These are phyloP conservation scores for Danaus chrysippus DNA, from an alignment of 2,888 invertebrate species.

Conservation along the genomic window DNA sequence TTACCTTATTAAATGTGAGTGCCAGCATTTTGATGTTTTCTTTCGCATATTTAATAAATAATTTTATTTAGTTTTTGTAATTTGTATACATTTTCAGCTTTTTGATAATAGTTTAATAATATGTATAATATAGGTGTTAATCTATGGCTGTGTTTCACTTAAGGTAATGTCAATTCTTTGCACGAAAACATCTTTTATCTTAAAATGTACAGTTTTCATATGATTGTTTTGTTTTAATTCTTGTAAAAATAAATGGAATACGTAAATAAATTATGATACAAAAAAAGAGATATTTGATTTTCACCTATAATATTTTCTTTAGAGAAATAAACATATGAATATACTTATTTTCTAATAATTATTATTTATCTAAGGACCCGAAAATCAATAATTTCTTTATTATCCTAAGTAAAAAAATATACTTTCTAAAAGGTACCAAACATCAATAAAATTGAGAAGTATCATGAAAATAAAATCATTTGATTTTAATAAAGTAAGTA, in stretches of 20 bases:
- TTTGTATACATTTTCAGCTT: conserved; percentile 24
- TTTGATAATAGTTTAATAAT: conserved; percentile 27
- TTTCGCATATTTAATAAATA: not conserved
- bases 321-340: too few species aligned
- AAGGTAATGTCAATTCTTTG: conserved; percentile 77
- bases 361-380: too few species aligned
- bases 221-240: conserved; percentile 57
- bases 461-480: too few species aligned
- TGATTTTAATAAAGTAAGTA: too few species aligned
- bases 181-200: conserved; percentile 69
- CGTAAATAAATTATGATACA: conserved; percentile 68
- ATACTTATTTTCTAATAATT: too few species aligned
- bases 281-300: not conserved
- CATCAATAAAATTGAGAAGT: too few species aligned
- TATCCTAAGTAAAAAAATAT: too few species aligned
- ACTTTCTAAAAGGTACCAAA: too few species aligned
- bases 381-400: too few species aligned
- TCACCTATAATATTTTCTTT: too few species aligned
- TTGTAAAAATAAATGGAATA: conserved; percentile 68
- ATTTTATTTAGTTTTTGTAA: too few species aligned
- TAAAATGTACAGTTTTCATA: conserved; percentile 64
- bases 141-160: conserved; percentile 78
- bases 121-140: conserved; percentile 41
- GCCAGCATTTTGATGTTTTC: not conserved
- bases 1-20: not conserved